Evolutionary conservation across 2,888 invertebrate species (phyloP).

Genomic region (Ctena decussata): DNA sequence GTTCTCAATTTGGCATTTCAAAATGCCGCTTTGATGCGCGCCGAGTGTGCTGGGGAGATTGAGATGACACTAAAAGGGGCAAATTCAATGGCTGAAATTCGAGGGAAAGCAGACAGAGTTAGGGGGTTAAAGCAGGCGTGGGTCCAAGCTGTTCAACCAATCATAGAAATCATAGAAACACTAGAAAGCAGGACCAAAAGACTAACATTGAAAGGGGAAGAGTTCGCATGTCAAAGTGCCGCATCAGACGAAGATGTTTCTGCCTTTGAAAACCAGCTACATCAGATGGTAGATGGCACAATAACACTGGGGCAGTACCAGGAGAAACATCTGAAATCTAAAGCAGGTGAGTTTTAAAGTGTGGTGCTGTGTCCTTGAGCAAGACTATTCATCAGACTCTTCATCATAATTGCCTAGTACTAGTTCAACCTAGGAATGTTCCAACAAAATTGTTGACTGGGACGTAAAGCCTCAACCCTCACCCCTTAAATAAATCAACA

Average conservation of each 20-base stretch:
- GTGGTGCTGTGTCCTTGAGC: neutral
- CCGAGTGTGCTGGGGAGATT: slow-evolving; percentile 8
- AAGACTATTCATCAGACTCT: neutral
- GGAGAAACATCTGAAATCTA: neutral
- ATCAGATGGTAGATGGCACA: neutral
- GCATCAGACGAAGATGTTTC: slow-evolving; percentile 12
- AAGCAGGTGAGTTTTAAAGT: neutral
- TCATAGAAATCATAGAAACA: neutral
- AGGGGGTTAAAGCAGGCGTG: slow-evolving; percentile 25
- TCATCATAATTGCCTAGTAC: neutral
- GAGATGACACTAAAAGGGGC: neutral
- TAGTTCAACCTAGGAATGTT: too few species aligned
- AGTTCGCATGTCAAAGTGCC: neutral
- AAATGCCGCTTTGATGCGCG: slow-evolving; percentile 34
- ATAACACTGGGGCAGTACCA: slow-evolving; percentile 1
- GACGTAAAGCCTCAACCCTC: too few species aligned
- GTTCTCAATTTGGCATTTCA: slow-evolving; percentile 28
- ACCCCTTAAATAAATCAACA: too few species aligned
- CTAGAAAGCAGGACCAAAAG: slow-evolving; percentile 31
- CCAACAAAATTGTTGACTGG: too few species aligned
- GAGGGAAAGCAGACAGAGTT: slow-evolving; percentile 19
- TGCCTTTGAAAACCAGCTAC: neutral
- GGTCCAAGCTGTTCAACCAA: slow-evolving; percentile 29
- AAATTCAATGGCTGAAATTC: neutral
- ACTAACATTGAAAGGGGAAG: slow-evolving; percentile 20